Conservation (phyloP, 2,797 vertebrate genomes). For the Hippocampus kuda region DNA sequence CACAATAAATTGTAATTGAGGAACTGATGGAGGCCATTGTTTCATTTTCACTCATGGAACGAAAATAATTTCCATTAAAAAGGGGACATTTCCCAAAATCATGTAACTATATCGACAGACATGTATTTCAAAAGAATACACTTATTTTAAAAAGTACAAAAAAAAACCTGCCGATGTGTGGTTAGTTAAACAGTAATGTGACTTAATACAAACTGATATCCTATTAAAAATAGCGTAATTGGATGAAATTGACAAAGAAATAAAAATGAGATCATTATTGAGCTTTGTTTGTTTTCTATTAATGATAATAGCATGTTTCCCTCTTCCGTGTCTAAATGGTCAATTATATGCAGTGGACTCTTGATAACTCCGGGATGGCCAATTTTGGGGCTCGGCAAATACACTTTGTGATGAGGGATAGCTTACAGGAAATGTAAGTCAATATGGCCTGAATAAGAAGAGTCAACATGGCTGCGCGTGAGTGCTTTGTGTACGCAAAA, state of each 20-base stretch:
- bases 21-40: too few relatives aligned
- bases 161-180: too few relatives aligned
- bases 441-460: not conserved
- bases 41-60: too few relatives aligned
- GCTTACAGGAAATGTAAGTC: constrained; percentile 5
- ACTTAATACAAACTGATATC: not conserved
- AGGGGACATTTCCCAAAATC: too few relatives aligned
- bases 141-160: not conserved
- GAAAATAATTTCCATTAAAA: too few relatives aligned
- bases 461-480: constrained; percentile 4
- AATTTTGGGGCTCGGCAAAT: not conserved
- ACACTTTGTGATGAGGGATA: not conserved
- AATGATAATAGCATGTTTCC: too few relatives aligned
- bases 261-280: not conserved
- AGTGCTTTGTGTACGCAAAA: constrained; percentile 16
- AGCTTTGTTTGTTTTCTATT: not conserved
- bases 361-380: not conserved
- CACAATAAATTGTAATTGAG: too few relatives aligned
- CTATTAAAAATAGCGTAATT: not conserved
- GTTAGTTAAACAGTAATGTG: too few relatives aligned
- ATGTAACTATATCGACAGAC: too few relatives aligned
- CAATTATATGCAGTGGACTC: too few relatives aligned
- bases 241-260: not conserved
- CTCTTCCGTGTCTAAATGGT: too few relatives aligned
- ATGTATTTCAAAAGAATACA: not conserved